Percentiles rank a stretch among this genome's conserved stretches.
Conservation (phyloP, 2,113 vertebrate species). For the Saccopteryx leptura region DNA sequence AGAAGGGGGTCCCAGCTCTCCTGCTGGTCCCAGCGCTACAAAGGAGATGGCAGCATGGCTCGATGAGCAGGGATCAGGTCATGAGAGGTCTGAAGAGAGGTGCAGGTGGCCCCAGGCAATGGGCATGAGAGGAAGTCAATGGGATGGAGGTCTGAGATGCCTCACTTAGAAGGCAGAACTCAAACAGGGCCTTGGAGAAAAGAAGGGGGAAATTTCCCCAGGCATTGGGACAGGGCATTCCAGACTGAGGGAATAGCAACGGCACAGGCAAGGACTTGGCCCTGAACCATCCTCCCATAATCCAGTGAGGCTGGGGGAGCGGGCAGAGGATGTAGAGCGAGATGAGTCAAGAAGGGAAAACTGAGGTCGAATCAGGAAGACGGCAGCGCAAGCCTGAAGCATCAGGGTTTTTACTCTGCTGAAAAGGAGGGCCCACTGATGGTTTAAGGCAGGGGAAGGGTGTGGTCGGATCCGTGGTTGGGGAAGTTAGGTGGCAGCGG, state of each 20-base stretch:
- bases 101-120: background rate
- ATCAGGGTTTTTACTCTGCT: background rate
- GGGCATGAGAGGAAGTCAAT: background rate
- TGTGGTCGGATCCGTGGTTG: fast-evolving
- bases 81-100: background rate
- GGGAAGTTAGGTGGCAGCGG: background rate
- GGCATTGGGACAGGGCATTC: background rate
- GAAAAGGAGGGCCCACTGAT: background rate
- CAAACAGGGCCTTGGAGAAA: background rate
- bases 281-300: background rate
- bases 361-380: background rate
- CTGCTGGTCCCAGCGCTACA: background rate
- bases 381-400: background rate
- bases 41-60: background rate
- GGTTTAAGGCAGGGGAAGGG: background rate
- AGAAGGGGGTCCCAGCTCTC: background rate
- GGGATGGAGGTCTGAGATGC: background rate
- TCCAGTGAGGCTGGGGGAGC: background rate
- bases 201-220: background rate
- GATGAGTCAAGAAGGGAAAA: background rate
- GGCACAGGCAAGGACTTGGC: background rate
- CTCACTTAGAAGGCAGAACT: fast-evolving
- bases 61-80: background rate
- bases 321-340: background rate
- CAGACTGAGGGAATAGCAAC: background rate